phyloP scores from a whole-genome alignment of 2,888 invertebrate genomes.

The Epicampocera succincta region DNA sequence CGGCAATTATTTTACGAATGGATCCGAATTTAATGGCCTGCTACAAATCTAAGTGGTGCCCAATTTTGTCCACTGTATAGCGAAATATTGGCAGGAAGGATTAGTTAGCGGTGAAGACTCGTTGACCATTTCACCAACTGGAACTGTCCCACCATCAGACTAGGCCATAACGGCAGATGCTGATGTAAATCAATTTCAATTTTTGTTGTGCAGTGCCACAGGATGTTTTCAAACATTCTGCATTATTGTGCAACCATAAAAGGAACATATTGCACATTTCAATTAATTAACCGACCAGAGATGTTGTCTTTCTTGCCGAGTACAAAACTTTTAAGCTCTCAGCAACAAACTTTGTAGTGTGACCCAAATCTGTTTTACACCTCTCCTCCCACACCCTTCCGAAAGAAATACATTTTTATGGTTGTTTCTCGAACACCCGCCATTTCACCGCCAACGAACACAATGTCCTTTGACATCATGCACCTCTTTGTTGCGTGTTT shows the following conservation, averaged over 20 bases:
- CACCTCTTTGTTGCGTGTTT: constrained; percentile 77
- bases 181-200: too few species aligned
- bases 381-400: background rate
- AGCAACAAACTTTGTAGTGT: constrained; percentile 9
- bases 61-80: too few species aligned
- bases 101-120: too few species aligned
- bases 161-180: too few species aligned
- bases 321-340: constrained; percentile 38
- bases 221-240: background rate
- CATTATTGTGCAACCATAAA: constrained; percentile 1
- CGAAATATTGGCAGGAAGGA: too few species aligned
- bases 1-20: too few species aligned
- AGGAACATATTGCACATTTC: constrained; percentile 47
- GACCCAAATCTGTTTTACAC: background rate
- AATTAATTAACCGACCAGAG: constrained; percentile 21
- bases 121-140: too few species aligned
- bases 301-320: constrained; percentile 18
- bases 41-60: too few species aligned
- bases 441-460: constrained; percentile 8
- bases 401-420: background rate
- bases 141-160: too few species aligned
- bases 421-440: constrained; percentile 27
- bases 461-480: constrained; percentile 51
- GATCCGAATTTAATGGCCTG: too few species aligned
- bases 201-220: background rate